phyloP scores from a whole-genome alignment of 2,888 invertebrate species.

The Zaprionus bogoriensis region DNA sequence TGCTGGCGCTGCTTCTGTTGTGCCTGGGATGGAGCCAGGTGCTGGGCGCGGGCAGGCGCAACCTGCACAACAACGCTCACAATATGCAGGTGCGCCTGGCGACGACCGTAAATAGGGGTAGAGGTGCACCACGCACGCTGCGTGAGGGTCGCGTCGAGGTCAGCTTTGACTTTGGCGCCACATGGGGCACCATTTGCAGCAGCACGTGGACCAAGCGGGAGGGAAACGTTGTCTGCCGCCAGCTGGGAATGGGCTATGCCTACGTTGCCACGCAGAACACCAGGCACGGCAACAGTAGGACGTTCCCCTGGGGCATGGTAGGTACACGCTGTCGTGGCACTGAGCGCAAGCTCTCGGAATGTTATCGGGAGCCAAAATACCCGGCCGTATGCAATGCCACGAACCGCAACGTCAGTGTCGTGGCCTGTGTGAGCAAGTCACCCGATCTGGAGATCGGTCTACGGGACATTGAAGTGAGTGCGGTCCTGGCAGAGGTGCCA shows the following conservation, averaged over 20 bases:
- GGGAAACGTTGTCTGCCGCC: conserved; percentile 76
- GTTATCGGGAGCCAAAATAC: conserved; percentile 65
- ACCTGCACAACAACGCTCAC: conserved; percentile 48
- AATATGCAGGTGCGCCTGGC: conserved; percentile 71
- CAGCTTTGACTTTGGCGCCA: conserved; percentile 66
- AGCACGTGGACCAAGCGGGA: conserved; percentile 73
- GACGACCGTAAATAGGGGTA: conserved; percentile 13
- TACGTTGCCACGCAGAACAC: conserved; percentile 60
- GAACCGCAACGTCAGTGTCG: conserved; percentile 71
- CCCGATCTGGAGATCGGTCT: conserved; percentile 72
- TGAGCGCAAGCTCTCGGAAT: conserved; percentile 62
- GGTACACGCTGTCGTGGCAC: conserved; percentile 76
- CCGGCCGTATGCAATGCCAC: conserved; percentile 51
- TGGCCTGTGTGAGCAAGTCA: conserved; percentile 65
- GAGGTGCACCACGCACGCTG: conserved; percentile 6
- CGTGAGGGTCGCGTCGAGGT: conserved; percentile 77
- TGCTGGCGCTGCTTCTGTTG: conserved; percentile 23
- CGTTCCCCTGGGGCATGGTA: conserved; percentile 68
- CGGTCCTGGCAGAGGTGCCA: conserved; percentile 64
- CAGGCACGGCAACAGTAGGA: conserved; percentile 57
- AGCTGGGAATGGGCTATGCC: conserved; percentile 74
- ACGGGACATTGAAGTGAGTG: conserved; percentile 62
- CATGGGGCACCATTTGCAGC: conserved; percentile 78
- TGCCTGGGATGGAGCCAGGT: background rate
- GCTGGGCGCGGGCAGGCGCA: conserved; percentile 18